Evolutionary conservation across 2,113 vertebrate species (phyloP), one percentile per base, ranked within the genome.

Genomic region (Arenaria interpres): DNA sequence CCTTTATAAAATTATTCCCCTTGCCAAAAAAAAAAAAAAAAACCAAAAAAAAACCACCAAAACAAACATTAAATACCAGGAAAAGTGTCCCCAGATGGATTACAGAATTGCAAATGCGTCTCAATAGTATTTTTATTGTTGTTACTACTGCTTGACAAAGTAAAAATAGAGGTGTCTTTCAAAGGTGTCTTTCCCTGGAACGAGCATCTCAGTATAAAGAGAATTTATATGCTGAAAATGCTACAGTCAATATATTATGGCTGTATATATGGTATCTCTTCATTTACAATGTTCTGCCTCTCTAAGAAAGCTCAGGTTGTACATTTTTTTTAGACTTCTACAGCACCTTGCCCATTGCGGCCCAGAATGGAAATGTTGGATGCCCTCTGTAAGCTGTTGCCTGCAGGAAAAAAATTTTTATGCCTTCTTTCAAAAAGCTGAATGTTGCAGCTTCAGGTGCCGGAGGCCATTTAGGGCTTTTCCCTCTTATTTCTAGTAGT

Each of bases 51-150:
- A 41, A 41, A 39, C 39, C 39, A 39, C 9, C 39, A 12, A 41
- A 41, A 14, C 43, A 17, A 51, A 68, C 46, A 62, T 39, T 73
- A 87, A 91, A 59, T 64, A 84, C 39, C 46, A 75, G 67, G 32
- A 39, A 88, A 93, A 54, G 21, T 33, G 14, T 82, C 37, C 83
- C 81, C 50, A 59, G 8, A 13, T 37, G 67, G 27, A 89, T 69
- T 87, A 51, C 53, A 85, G 39, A 96, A 93, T 9, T 10, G 57
- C 8, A 89, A 92, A 79, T 46, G 75, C 10, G 4, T 72, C 83
- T 92, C 71, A 69, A 12, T 39, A 24, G 46, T 59, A 87, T 56
- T 89, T 96, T 96, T 91, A 85, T 50, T 53, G 51, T 78, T 93
- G 60, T 76, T 96, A 35, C 84, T 90, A 86, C 54, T 85, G 41